Evolutionary conservation across 2,888 invertebrate genomes (phyloP).

Genomic region (Parnassius smintheus): DNA sequence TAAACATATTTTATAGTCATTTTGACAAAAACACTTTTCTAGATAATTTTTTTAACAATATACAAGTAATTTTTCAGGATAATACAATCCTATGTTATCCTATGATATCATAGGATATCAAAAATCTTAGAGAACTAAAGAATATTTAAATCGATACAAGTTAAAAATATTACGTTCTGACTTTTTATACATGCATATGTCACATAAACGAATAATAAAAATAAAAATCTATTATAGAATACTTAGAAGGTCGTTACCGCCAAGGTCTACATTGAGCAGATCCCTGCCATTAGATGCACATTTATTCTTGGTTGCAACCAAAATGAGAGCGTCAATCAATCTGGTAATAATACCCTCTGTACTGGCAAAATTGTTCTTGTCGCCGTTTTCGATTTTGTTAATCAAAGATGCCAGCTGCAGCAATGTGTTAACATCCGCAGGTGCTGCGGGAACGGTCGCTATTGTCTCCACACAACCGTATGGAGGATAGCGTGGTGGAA

Average conservation of each 20-base stretch:
- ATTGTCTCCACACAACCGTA: slow-evolving; percentile 19
- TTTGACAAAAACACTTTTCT: no score
- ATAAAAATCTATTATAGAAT: slow-evolving; percentile 3
- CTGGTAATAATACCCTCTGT: slow-evolving; percentile 25
- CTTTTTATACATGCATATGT: no score
- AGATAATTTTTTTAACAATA: no score
- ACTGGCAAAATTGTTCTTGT: slow-evolving; percentile 10
- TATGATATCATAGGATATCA: no score
- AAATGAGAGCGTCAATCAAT: slow-evolving; percentile 27
- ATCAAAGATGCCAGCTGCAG: slow-evolving; percentile 23
- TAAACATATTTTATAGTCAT: no score
- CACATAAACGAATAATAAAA: not conserved
- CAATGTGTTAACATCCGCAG: slow-evolving; percentile 22
- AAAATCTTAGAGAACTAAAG: no score
- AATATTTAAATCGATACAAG: no score
- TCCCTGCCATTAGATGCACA: slow-evolving; percentile 10
- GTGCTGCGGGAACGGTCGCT: slow-evolving; percentile 7
- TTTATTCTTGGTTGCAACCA: slow-evolving; percentile 19
- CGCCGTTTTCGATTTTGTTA: slow-evolving; percentile 4
- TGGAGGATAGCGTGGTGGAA: slow-evolving; percentile 16
- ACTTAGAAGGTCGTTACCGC: slow-evolving; percentile 15
- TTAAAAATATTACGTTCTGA: no score
- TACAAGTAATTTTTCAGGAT: no score
- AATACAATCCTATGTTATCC: no score
- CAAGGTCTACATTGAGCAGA: slow-evolving; percentile 18